Conservation (phyloP, 2,797 vertebrate species). For the Scarus forsteni region DNA sequence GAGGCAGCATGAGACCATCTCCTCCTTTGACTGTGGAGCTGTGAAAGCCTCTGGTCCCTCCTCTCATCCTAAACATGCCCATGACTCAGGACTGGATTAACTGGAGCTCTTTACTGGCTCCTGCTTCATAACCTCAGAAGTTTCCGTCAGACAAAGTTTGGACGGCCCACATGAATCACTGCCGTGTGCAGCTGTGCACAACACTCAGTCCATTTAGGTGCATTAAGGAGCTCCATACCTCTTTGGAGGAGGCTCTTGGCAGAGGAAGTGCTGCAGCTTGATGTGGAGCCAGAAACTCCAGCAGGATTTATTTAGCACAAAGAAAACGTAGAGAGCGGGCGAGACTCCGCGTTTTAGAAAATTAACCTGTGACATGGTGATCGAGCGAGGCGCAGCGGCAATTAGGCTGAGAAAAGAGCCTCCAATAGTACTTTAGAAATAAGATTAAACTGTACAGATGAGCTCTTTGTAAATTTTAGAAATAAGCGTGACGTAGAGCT, state of each 20-base stretch:
- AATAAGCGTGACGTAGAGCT: too few relatives aligned
- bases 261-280: constrained; percentile 32
- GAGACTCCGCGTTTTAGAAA: constrained; percentile 48
- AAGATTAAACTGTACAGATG: too few relatives aligned
- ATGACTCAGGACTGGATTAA: constrained; percentile 24
- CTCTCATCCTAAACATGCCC: constrained; percentile 4
- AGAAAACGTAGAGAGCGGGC: constrained; percentile 34
- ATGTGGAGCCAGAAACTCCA: constrained; percentile 28
- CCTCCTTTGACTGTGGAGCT: constrained; percentile 3
- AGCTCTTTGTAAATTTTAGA: too few relatives aligned
- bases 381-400: constrained; percentile 22
- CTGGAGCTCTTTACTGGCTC: constrained; percentile 24
- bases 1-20: constrained; percentile 3
- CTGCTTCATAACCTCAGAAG: constrained; percentile 31
- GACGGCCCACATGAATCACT: constrained; percentile 47
- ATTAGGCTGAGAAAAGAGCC: constrained; percentile 19
- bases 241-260: constrained; percentile 51
- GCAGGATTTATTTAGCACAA: constrained; percentile 48
- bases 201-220: constrained; percentile 54
- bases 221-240: constrained; percentile 47
- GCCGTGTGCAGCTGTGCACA: constrained; percentile 60
- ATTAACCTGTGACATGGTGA: constrained; percentile 56
- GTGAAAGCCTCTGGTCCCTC: constrained; percentile 4
- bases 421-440: too few relatives aligned
- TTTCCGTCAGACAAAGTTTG: constrained; percentile 31